phyloP scores from a whole-genome alignment of 2,888 invertebrate species.

The Rhyacophila evoluta region DNA sequence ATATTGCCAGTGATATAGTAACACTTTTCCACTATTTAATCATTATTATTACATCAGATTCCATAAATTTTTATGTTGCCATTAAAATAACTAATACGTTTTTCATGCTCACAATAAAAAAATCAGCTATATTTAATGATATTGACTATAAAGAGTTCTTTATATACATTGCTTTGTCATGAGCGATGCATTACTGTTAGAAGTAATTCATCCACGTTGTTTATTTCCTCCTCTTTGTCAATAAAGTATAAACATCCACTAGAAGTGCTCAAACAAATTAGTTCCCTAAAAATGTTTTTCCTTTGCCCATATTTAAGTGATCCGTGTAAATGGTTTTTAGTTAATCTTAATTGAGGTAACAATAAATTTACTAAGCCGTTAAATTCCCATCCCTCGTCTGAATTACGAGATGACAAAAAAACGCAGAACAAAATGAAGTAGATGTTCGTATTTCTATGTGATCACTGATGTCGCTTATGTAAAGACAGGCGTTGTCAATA shows the following conservation, averaged over 20 bases:
- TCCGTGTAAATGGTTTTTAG: neutral
- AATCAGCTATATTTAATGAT: no score
- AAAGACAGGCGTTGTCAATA: neutral
- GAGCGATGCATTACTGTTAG: no score
- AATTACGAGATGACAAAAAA: neutral
- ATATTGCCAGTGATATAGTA: no score
- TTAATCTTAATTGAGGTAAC: constrained; percentile 17
- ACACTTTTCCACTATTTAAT: no score
- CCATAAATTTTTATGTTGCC: no score
- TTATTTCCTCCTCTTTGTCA: no score
- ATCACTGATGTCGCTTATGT: neutral
- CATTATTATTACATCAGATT: no score
- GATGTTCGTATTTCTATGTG: neutral
- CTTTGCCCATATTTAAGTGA: neutral
- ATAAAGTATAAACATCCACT: constrained; percentile 1
- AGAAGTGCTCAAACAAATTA: neutral
- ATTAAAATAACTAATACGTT: no score
- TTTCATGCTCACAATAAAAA: no score
- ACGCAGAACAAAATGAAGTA: neutral
- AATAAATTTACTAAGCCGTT: neutral
- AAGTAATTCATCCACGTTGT: no score
- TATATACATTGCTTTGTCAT: no score
- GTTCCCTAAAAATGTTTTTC: neutral
- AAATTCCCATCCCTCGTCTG: neutral
- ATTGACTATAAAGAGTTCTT: no score